Percentiles rank a stretch among this genome's conserved stretches.
Evolutionary conservation across 2,113 vertebrate species (phyloP).

Genomic region (Melospiza melodia): DNA sequence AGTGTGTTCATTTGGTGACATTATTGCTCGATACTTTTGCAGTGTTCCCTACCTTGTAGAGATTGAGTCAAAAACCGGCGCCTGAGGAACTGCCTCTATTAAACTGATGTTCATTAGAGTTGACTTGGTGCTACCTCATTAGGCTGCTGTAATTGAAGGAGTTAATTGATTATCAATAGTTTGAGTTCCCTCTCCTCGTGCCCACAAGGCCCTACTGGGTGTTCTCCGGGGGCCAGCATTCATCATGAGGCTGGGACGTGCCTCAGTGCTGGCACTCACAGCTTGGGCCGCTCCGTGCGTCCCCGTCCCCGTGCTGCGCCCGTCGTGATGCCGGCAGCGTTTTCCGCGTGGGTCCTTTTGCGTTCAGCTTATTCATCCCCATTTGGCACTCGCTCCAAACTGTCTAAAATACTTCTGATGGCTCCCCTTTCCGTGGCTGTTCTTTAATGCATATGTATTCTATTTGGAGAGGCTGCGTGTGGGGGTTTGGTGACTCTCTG

Average conservation of each 20-base stretch:
- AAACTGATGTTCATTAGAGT: conserved; percentile 47
- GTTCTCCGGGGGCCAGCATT: not conserved
- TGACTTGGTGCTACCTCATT: conserved; percentile 53
- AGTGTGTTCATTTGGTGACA: not conserved
- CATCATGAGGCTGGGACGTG: not conserved
- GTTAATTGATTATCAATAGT: conserved; percentile 69
- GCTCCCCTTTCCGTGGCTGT: not conserved
- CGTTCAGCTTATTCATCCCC: not conserved
- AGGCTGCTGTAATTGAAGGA: conserved; percentile 59
- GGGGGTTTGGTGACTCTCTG: conserved; percentile 30
- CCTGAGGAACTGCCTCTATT: conserved; percentile 41
- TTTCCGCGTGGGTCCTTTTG: not conserved
- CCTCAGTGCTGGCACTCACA: not conserved
- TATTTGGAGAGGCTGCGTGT: not conserved
- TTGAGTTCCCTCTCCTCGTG: not conserved
- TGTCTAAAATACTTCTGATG: not conserved
- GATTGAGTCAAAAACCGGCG: not conserved
- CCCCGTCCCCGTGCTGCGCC: not conserved
- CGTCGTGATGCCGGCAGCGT: fast-evolving
- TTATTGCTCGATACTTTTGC: conserved; percentile 12
- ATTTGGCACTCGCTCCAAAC: not conserved
- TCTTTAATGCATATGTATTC: not conserved
- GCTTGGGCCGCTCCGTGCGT: fast-evolving
- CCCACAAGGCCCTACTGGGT: not conserved
- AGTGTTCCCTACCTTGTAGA: conserved; percentile 11